A percentile compares a stretch with the other conserved stretches of the same genome.
Conservation (phyloP, 1,140 invertebrate genomes). For the Asbolus verrucosus region DNA sequence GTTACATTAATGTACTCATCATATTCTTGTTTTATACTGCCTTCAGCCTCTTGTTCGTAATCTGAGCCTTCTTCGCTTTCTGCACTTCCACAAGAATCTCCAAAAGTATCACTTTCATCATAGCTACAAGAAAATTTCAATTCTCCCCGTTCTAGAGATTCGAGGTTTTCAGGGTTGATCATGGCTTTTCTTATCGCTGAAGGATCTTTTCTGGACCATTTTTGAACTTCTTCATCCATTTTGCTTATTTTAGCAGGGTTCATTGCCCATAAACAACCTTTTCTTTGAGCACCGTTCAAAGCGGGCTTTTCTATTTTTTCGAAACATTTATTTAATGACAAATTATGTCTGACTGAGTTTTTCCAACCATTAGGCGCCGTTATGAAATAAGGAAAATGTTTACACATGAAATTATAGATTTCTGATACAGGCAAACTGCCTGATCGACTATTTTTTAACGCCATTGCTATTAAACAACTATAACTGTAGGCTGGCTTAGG, state of each 20-base stretch:
- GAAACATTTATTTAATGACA: constrained; percentile 97
- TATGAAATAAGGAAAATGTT: constrained; percentile 98
- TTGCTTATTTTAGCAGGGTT: constrained; percentile 94
- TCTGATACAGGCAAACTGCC: constrained; percentile 97
- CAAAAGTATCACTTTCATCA: constrained; percentile 63
- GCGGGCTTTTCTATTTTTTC: constrained; percentile 96
- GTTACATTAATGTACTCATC: constrained; percentile 7
- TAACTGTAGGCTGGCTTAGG: constrained; percentile 98
- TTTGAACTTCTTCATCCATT: constrained; percentile 98
- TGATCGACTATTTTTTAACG: constrained; percentile 93
- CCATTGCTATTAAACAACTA: constrained; percentile 97
- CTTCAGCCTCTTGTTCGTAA: constrained; percentile 65
- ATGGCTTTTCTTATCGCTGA: constrained; percentile 87
- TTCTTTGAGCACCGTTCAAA: constrained; percentile 82
- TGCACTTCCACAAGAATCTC: constrained; percentile 67
- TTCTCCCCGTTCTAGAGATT: constrained; percentile 84
- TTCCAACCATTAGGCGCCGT: constrained; percentile 98
- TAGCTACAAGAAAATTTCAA: constrained; percentile 76
- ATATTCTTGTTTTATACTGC: constrained; percentile 61
- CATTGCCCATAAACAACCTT: constrained; percentile 96
- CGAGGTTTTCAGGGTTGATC: constrained; percentile 89
- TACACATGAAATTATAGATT: constrained; percentile 99
- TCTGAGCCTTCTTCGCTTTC: constrained; percentile 67
- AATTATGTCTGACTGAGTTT: constrained; percentile 95
- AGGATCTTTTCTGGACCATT: constrained; percentile 95